Evolutionary conservation across 2,797 vertebrate genomes (phyloP).

Genomic region (Emys orbicularis): DNA sequence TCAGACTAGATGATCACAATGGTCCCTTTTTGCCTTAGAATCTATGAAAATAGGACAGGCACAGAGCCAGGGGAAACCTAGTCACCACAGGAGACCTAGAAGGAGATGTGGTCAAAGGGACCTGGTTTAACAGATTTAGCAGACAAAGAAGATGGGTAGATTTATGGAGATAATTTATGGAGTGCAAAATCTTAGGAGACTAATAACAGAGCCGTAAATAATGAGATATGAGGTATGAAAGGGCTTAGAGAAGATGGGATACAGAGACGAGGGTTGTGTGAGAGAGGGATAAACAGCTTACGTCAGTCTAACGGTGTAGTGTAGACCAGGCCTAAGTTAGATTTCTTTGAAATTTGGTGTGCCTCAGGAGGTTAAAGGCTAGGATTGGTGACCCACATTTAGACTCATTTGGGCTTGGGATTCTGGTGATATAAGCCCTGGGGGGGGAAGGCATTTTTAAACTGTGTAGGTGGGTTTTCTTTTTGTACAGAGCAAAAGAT

Average conservation of each 20-base stretch:
- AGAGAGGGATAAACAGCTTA: background rate
- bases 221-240: background rate
- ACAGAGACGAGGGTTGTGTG: background rate
- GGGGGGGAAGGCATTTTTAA: background rate
- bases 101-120: background rate
- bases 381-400: background rate
- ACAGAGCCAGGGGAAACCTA: background rate
- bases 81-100: background rate
- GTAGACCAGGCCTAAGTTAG: background rate
- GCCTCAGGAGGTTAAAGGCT: background rate
- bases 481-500: background rate
- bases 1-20: background rate
- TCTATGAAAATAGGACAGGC: background rate
- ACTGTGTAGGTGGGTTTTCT: background rate
- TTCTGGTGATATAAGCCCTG: background rate
- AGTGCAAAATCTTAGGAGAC: background rate
- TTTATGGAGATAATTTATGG: background rate
- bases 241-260: background rate
- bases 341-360: background rate
- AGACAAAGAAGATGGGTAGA: background rate
- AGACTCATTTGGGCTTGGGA: background rate
- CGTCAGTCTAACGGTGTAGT: background rate
- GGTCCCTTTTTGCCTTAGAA: background rate
- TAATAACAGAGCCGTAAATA: background rate
- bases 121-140: background rate